phyloP scores from a whole-genome alignment of 2,113 vertebrate genomes.

The Mesoclemmys tuberculata region DNA sequence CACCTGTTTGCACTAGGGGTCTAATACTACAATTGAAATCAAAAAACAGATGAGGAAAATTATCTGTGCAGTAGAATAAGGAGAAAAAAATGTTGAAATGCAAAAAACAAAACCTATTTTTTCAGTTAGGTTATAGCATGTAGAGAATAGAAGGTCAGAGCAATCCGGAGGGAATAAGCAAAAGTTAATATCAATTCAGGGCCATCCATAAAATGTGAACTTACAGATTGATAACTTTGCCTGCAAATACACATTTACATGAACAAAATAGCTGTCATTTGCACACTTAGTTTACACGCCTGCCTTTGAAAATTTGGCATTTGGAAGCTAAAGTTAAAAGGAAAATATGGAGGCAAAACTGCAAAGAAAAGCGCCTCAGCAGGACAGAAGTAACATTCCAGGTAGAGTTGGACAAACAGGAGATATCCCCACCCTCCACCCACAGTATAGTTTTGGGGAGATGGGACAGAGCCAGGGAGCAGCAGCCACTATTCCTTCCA shows the following conservation, averaged over 20 bases:
- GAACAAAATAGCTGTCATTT: neutral
- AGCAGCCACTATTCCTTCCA: neutral
- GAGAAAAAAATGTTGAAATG: neutral
- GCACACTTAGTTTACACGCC: neutral
- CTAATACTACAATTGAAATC: neutral
- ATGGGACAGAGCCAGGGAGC: neutral
- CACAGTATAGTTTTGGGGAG: rapidly evolving
- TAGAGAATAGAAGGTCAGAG: neutral
- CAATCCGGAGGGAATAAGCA: neutral
- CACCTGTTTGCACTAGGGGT: neutral
- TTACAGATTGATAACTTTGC: neutral
- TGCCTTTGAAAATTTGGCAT: rapidly evolving
- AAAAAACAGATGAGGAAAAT: neutral
- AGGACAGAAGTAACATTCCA: neutral
- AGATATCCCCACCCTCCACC: neutral
- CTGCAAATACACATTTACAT: neutral
- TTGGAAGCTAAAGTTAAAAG: neutral
- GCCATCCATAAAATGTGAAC: neutral
- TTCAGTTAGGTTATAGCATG: neutral
- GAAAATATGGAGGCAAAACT: neutral
- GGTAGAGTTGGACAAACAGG: neutral
- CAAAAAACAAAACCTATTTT: neutral
- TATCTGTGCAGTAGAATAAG: neutral
- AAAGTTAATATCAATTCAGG: neutral
- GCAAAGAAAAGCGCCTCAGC: rapidly evolving